Evolutionary conservation across 2,888 invertebrate genomes (phyloP).

Genomic region (Margaritifera margaritifera): DNA sequence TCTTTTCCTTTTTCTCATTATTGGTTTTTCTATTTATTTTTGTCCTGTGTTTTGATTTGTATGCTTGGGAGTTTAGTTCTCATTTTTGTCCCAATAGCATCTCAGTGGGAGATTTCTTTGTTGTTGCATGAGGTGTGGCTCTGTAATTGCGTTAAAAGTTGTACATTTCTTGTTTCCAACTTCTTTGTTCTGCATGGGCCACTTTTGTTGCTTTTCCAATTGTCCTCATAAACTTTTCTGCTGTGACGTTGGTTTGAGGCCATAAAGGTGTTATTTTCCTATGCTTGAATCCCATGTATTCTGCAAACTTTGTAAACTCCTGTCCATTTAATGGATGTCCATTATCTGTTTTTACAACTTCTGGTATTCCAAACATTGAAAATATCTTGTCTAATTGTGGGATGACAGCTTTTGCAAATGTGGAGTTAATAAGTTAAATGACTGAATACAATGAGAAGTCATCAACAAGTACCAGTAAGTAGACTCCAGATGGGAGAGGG

Average conservation of each 20-base stretch:
- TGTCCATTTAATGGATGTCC: not conserved
- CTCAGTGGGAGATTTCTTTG: conserved; percentile 11
- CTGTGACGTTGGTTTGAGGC: conserved; percentile 29
- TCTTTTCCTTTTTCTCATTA: conserved; percentile 1
- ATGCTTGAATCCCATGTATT: conserved; percentile 28
- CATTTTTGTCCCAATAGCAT: conserved; percentile 3
- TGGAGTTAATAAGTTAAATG: no score
- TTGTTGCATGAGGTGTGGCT: conserved; percentile 22
- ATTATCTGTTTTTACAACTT: no score
- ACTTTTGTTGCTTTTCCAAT: conserved; percentile 23
- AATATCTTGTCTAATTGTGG: no score
- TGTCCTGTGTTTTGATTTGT: not conserved
- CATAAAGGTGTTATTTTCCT: conserved; percentile 21
- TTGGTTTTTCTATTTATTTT: not conserved
- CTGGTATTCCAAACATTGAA: no score
- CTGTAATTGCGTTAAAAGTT: conserved; percentile 19
- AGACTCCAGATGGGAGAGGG: no score
- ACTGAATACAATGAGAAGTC: no score
- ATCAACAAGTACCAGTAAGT: no score
- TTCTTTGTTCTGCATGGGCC: conserved; percentile 8
- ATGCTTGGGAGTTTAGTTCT: conserved; percentile 3
- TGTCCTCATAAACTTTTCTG: conserved; percentile 29
- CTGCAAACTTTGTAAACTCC: conserved; percentile 21
- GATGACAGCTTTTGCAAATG: no score
- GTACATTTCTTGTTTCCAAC: conserved; percentile 26